Evolutionary conservation across 2,113 vertebrate species (phyloP).

Genomic region (Pelmatolapia mariae): DNA sequence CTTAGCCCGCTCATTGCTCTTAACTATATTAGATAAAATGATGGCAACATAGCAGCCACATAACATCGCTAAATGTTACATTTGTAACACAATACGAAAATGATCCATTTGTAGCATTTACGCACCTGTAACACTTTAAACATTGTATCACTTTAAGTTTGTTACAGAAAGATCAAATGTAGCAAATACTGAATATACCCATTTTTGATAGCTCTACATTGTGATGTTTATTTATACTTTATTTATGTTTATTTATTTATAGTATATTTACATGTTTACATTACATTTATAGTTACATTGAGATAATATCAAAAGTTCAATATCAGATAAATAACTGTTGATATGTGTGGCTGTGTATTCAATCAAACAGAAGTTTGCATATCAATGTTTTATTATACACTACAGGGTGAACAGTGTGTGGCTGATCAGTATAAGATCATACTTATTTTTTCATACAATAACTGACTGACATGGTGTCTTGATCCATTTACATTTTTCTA

Average conservation of each 20-base stretch:
- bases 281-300: neutral
- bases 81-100: neutral
- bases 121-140: neutral
- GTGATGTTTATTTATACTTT: neutral
- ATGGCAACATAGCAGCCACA: neutral
- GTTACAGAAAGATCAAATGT: neutral
- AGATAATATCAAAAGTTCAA: neutral
- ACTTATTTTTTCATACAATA: neutral
- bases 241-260: neutral
- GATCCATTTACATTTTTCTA: neutral
- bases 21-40: neutral
- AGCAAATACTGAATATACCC: neutral
- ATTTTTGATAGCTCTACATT: neutral
- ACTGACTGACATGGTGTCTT: neutral
- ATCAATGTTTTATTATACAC: neutral
- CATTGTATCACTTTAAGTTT: neutral
- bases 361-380: neutral
- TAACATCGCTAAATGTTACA: neutral
- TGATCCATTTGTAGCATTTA: neutral
- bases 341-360: neutral
- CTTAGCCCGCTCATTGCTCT: neutral
- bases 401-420: neutral
- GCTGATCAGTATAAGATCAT: neutral
- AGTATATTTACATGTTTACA: neutral
- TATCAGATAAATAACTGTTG: neutral